Base-by-base conservation (phyloP, 1,140 invertebrate genomes). In the Cepaea nemoralis region DNA sequence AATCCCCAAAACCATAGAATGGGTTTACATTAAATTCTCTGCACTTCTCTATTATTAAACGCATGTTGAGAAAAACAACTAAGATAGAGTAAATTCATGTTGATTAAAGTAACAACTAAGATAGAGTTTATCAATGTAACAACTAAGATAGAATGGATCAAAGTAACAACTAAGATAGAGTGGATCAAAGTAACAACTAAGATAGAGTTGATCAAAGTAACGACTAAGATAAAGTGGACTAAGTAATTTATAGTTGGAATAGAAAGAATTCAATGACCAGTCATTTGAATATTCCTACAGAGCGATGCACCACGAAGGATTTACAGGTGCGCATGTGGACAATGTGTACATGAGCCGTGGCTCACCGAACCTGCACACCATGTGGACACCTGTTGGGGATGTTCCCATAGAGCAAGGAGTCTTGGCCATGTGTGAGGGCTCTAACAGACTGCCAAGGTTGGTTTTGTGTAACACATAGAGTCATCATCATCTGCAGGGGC, bases 301-400 rank as follows among this genome's bases (percentile, higher is more conserved):
- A 75, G 89, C 85, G 12, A 84, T 90, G 24, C 85, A 86, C 35
- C 80, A 85, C 37, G 78, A 84, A n/a, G 87, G 78, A 6, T 89
- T 87, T 74, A 90, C 89, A 24, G 89, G 89, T 19, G 88, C 84
- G n/a, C 89, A 90, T 80, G 87, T 89, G 27, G 89, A 90, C 77
- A 87, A 85, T 48, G 89, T 90, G n/a, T 90, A 90, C 78, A 90
- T 90, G 89, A 71, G 81, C 27, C 83, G 87, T 33, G 89, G 89
- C 19, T 87, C 87, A 2, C 39, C 66, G 8, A 83, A 86, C 24
- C 78, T 90, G 59, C 85, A 83, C 33, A 90, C 89, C 0, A 85
- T 89, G 85, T 90, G 89, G 89, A 90, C 87, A 75, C 89, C 89
- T 22, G 78, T 90, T n/a, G 88, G 87, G 39, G 87, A 90, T 77